Percentiles rank a stretch among this genome's conserved stretches.
Evolutionary conservation across 2,113 vertebrate species (phyloP).

Genomic region (Chloropsis cyanopogon): DNA sequence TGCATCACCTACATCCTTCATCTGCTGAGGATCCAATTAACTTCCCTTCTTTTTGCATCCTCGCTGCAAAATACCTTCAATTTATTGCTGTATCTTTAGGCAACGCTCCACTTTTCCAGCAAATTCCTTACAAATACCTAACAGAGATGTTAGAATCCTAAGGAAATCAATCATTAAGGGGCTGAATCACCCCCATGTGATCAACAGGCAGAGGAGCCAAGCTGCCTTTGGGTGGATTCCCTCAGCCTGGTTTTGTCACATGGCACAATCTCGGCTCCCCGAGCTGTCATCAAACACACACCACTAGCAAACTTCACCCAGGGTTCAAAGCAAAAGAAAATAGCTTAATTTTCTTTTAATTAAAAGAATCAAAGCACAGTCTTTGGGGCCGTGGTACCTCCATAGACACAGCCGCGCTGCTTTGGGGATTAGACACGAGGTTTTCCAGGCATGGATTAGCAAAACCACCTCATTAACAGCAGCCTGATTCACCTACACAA

Average conservation of each 20-base stretch:
- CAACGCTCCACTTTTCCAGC: background rate
- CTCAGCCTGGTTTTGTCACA: background rate
- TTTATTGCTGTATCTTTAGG: background rate
- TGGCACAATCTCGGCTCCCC: background rate
- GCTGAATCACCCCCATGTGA: background rate
- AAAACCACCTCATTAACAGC: background rate
- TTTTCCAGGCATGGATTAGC: background rate
- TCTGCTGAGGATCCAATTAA: background rate
- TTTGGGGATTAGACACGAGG: background rate
- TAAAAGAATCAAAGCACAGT: background rate
- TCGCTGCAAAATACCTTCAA: background rate
- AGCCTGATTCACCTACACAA: background rate
- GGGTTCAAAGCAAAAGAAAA: background rate
- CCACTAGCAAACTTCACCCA: background rate
- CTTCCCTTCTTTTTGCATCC: background rate
- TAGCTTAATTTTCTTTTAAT: background rate
- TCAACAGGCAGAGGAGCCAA: background rate
- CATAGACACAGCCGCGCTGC: accelerated
- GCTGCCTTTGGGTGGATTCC: background rate
- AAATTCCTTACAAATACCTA: background rate
- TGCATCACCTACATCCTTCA: background rate
- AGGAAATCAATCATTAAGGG: background rate
- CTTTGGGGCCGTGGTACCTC: background rate
- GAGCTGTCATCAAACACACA: background rate
- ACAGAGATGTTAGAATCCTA: accelerated